Conservation (phyloP, 1,140 invertebrate genomes). For the Telenomus remus region DNA sequence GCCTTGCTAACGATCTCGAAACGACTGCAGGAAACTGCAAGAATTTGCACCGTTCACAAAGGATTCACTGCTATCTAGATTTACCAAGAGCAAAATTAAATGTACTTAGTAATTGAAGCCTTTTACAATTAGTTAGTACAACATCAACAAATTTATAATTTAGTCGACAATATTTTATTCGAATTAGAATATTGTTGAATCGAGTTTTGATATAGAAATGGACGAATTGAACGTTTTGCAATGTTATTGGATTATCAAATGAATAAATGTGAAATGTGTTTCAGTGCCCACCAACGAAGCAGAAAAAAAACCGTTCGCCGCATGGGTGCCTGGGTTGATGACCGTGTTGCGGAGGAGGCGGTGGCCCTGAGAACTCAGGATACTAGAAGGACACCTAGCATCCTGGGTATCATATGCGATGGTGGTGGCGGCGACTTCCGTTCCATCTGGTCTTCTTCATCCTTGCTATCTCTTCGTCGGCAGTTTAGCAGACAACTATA, state of each 20-base stretch:
- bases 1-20: constrained; percentile 61
- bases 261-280: too few species aligned
- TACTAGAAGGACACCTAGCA: constrained; percentile 56
- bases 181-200: too few species aligned
- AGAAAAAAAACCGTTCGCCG: constrained; percentile 70
- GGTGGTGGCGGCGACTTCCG: constrained; percentile 54
- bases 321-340: constrained; percentile 75
- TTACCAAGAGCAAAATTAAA: not conserved
- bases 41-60: constrained; percentile 36
- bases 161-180: too few species aligned
- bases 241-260: too few species aligned
- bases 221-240: too few species aligned
- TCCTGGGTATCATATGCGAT: constrained; percentile 61
- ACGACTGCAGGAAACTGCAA: constrained; percentile 58
- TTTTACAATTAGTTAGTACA: too few species aligned
- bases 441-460: constrained; percentile 51
- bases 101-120: too few species aligned
- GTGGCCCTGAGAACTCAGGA: constrained; percentile 61
- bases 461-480: constrained; percentile 65
- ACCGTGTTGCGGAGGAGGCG: constrained; percentile 70
- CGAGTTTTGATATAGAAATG: too few species aligned
- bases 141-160: too few species aligned
- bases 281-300: constrained; percentile 65
- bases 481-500: constrained; percentile 70
- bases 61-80: constrained; percentile 27